Percentiles rank a stretch among this genome's conserved stretches.
These are phyloP conservation scores for Lepilemur ruficaudatus DNA, from an alignment of 2,797 vertebrate genomes.

Conservation along the genomic window DNA sequence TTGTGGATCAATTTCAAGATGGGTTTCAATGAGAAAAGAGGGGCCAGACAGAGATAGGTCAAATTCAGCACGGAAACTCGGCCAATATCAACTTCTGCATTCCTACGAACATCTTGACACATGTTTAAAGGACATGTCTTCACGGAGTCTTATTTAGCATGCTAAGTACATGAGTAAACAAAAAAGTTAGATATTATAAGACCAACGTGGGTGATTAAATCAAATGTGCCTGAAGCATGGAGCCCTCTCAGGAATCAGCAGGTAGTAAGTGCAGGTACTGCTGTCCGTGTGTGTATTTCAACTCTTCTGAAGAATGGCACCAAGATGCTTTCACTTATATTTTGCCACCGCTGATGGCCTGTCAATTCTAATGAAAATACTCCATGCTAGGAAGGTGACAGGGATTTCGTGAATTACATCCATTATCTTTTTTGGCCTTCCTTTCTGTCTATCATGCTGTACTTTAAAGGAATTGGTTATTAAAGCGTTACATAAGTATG, in stretches of 20 bases:
- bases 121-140: constrained; percentile 17
- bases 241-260: constrained; percentile 80
- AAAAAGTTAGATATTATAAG: constrained; percentile 81
- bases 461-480: constrained; percentile 65
- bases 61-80: background rate
- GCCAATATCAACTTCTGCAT: background rate
- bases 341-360: constrained; percentile 82
- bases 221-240: constrained; percentile 83
- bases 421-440: constrained; percentile 78
- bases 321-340: constrained; percentile 65
- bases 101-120: background rate
- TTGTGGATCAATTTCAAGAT: background rate
- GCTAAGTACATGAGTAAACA: constrained; percentile 83
- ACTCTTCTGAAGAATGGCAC: constrained; percentile 63
- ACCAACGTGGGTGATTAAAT: constrained; percentile 87
- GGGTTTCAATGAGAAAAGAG: background rate
- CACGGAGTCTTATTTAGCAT: constrained; percentile 81
- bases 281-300: constrained; percentile 53
- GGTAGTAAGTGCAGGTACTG: constrained; percentile 44
- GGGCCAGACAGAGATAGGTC: background rate
- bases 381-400: constrained; percentile 77
- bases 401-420: constrained; percentile 74
- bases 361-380: constrained; percentile 82
- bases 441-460: constrained; percentile 28
- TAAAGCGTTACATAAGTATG: constrained; percentile 77